phyloP scores from a whole-genome alignment of 2,113 vertebrate genomes.

The Microcebus ravelobensis region DNA sequence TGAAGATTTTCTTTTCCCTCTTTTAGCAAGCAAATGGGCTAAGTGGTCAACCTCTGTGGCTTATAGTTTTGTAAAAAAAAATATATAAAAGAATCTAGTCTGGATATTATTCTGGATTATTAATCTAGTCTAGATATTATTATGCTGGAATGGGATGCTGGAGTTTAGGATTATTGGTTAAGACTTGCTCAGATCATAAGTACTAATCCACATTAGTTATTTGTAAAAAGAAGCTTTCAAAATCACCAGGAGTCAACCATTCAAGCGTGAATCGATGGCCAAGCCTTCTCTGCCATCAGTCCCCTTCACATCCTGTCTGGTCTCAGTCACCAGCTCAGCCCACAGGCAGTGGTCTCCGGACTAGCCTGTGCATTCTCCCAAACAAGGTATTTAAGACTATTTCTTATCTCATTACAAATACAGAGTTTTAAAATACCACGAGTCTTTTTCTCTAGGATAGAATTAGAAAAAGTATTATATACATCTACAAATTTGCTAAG shows the following conservation, averaged over 20 bases:
- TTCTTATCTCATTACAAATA: not conserved
- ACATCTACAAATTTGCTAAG: not conserved
- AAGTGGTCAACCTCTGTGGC: not conserved
- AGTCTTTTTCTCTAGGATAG: not conserved
- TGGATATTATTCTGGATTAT: not conserved
- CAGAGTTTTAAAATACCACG: not conserved
- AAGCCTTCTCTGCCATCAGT: not conserved
- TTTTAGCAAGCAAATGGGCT: conserved; percentile 29
- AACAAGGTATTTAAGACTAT: not conserved
- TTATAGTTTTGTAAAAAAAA: conserved; percentile 17
- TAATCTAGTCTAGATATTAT: not conserved
- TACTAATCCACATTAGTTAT: not conserved
- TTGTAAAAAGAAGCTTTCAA: not conserved
- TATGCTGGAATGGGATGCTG: not conserved
- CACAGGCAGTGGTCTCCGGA: not conserved
- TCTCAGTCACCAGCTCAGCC: not conserved
- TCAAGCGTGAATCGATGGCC: not conserved
- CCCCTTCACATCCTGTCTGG: not conserved
- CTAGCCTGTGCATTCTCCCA: not conserved
- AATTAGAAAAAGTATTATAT: not conserved
- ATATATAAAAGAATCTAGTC: conserved; percentile 1
- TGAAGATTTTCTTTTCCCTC: not conserved
- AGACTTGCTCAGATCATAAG: conserved; percentile 5
- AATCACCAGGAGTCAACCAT: not conserved
- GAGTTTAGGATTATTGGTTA: conserved; percentile 26